These are phyloP conservation scores for Diorhabda carinulata DNA, from an alignment of 1,140 invertebrate genomes.

Conservation along the genomic window DNA sequence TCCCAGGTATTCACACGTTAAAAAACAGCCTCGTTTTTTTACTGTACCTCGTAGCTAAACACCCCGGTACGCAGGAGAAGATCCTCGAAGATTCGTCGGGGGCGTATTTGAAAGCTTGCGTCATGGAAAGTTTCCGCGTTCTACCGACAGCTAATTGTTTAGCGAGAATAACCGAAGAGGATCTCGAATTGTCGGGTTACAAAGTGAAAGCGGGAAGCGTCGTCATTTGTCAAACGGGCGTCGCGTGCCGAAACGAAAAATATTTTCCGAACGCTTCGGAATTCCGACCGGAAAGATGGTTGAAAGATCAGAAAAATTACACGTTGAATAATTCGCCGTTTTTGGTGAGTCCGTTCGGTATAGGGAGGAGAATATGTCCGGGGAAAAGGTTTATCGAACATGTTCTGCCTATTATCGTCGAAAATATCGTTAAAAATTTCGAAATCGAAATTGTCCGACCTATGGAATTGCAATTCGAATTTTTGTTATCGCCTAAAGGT, in stretches of 20 bases:
- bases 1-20: conserved; percentile 70
- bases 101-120: conserved; percentile 72
- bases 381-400: conserved; percentile 79
- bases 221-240: conserved; percentile 78
- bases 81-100: conserved; percentile 69
- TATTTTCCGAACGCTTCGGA: conserved; percentile 73
- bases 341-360: conserved; percentile 82
- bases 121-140: conserved; percentile 80
- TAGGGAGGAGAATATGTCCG: conserved; percentile 76
- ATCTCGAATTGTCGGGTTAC: conserved; percentile 73
- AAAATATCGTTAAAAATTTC: conserved; percentile 69
- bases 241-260: conserved; percentile 71
- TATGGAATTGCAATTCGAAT: conserved; percentile 71
- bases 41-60: conserved; percentile 68
- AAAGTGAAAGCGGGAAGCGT: conserved; percentile 76
- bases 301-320: conserved; percentile 51
- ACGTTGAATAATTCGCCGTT: conserved; percentile 52
- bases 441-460: conserved; percentile 63
- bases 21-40: conserved; percentile 79
- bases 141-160: conserved; percentile 80
- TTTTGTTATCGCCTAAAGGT: conserved; percentile 68
- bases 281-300: conserved; percentile 80
- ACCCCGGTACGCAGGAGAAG: conserved; percentile 65
- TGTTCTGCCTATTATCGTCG: conserved; percentile 68
- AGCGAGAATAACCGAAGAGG: conserved; percentile 71